Conservation (phyloP, 2,113 vertebrate species). For the Pipa parva region DNA sequence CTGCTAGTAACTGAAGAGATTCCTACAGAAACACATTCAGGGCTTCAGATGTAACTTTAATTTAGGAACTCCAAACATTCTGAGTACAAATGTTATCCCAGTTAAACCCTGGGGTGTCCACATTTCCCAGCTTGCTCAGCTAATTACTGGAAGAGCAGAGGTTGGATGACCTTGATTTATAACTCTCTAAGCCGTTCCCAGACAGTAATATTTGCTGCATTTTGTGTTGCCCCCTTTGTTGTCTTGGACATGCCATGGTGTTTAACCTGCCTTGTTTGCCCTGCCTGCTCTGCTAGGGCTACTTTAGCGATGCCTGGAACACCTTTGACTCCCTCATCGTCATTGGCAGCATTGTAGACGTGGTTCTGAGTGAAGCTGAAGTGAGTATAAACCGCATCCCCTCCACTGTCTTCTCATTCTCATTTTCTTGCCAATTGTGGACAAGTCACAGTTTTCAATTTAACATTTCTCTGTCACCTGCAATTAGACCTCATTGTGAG, state of each 20-base stretch:
- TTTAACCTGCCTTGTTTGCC: constrained; percentile 73
- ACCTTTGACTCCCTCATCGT: constrained; percentile 98
- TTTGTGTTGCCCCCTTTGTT: constrained; percentile 47
- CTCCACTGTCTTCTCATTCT: constrained; percentile 51
- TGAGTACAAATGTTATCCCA: too few species aligned
- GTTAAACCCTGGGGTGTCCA: too few species aligned
- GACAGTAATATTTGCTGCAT: constrained; percentile 56
- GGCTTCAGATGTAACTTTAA: too few species aligned
- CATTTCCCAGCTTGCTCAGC: too few species aligned
- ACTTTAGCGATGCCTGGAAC: constrained; percentile 98
- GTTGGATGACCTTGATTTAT: too few species aligned
- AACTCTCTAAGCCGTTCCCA: constrained; percentile 51
- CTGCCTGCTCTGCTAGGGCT: constrained; percentile 84
- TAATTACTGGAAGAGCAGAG: too few species aligned
- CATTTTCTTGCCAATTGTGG: constrained; percentile 65
- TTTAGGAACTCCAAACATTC: too few species aligned
- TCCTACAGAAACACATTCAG: too few species aligned
- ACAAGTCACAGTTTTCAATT: constrained; percentile 74
- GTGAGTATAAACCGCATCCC: constrained; percentile 83
- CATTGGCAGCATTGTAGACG: constrained; percentile 98
- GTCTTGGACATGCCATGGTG: constrained; percentile 15
- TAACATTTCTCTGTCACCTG: too few species aligned
- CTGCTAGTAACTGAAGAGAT: too few species aligned
- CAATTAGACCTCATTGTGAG: too few species aligned
- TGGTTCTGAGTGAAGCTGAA: constrained; percentile 97